Base-by-base conservation (phyloP, 2,888 invertebrate genomes). In the Archips crataeganus region DNA sequence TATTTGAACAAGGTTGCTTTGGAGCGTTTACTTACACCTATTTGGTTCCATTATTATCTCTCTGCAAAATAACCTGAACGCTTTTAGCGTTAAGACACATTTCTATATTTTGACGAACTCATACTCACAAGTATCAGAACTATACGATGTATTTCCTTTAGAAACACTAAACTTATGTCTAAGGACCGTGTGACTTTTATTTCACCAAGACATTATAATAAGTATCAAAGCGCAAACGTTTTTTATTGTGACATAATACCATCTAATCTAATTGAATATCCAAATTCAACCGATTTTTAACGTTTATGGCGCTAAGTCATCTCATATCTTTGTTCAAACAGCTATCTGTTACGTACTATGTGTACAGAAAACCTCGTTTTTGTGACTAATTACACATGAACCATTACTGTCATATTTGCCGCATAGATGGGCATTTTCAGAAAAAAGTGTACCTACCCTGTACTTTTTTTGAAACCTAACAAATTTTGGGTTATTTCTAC, bases 41-140 rank as follows among this genome's bases (percentile, higher is more conserved):
- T 73, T 69, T 73, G 73, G 73, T 69, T 68, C 73, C 73, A 42
- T 72, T 45, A 49, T 47, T 49, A 10, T 51, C 51, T 65, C n/a
- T 65, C 62, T 36, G 62, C 51, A 65, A 61, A 62, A 63, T 63
- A 15, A 10, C 32, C 6, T 3, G 45, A 62, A 5, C 42, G 36
- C 11, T 4, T 36, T 10, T 15, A 61, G 9, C 13, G 61, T 1
- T 54, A 54, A 54, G 15, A 23, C 23, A 8, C 23, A 23, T 54
- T 54, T 23, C 54, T 23, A 23, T 11, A 4, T 39, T 39, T 23
- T 23, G 23, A 23, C 0, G 23, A 23, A 23, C 23, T 23, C 23
- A 23, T 23, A 23, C 39, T 39, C 6, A 5, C 4, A 54, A n/a
- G 54, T 8, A 49, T 49, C n/a, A 49, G n/a, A 49, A 49, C n/a